Evolutionary conservation across 2,113 vertebrate genomes (phyloP).

Genomic region (Myotis brandtii): DNA sequence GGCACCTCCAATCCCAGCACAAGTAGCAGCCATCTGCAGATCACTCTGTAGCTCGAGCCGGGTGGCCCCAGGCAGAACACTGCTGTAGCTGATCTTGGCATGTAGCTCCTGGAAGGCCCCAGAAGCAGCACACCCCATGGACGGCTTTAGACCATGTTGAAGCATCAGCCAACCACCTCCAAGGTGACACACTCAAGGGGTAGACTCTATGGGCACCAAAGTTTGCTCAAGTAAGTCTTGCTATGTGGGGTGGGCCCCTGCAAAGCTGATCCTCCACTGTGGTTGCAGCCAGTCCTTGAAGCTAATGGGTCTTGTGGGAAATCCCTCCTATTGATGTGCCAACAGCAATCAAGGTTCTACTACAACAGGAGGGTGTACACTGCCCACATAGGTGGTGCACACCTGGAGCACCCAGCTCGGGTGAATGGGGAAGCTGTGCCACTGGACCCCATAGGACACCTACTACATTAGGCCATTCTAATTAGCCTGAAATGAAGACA

Average conservation of each 20-base stretch:
- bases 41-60: not conserved
- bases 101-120: not conserved
- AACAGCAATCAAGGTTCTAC: not conserved
- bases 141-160: not conserved
- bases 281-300: not conserved
- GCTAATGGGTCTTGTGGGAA: not conserved
- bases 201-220: not conserved
- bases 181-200: not conserved
- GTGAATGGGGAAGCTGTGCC: not conserved
- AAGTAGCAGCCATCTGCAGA: not conserved
- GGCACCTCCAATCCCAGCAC: not conserved
- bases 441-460: not conserved
- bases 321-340: not conserved
- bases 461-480: not conserved
- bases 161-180: not conserved
- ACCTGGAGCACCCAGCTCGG: not conserved
- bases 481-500: not conserved
- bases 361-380: not conserved
- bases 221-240: not conserved
- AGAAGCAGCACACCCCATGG: not conserved
- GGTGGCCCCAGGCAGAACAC: not conserved
- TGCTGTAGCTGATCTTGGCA: not conserved
- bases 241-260: not conserved
- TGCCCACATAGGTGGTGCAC: not conserved
- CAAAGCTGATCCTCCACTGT: not conserved